phyloP scores from a whole-genome alignment of 1,140 invertebrate species.

The Drosophila lacteicornis region DNA sequence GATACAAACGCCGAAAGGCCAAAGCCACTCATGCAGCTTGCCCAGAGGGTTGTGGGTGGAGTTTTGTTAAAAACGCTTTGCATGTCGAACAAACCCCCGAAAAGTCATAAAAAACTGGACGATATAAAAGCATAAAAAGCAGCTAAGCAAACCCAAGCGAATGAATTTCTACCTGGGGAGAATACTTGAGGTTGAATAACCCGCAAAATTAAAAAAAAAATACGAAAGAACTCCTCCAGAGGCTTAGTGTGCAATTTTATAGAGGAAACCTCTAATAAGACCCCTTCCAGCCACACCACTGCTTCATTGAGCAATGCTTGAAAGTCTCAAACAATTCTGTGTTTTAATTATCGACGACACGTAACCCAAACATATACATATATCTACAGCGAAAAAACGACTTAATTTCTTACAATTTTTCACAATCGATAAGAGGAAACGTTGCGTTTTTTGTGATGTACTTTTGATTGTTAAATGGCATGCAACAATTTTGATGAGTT shows the following conservation, averaged over 20 bases:
- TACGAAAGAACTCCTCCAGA: constrained; percentile 3
- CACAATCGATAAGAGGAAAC: constrained; percentile 22
- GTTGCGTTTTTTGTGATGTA: constrained; percentile 28
- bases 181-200: constrained; percentile 41
- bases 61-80: constrained; percentile 42
- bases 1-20: constrained; percentile 27
- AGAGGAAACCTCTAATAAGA: neutral
- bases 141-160: constrained; percentile 16
- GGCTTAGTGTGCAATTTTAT: constrained; percentile 6
- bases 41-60: constrained; percentile 16
- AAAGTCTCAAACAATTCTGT: constrained; percentile 27
- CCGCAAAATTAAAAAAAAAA: constrained; percentile 8
- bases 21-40: constrained; percentile 29
- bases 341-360: constrained; percentile 64
- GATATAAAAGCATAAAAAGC: constrained; percentile 47
- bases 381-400: neutral
- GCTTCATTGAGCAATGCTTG: neutral
- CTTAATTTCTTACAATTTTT: constrained; percentile 31
- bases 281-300: constrained; percentile 7
- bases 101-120: constrained; percentile 44
- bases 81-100: constrained; percentile 52
- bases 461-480: constrained; percentile 32
- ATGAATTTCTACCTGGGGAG: constrained; percentile 39
- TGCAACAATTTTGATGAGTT: constrained; percentile 67
- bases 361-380: constrained; percentile 21